phyloP scores from a whole-genome alignment of 2,888 invertebrate species.

The Dicyrtomina minuta region DNA sequence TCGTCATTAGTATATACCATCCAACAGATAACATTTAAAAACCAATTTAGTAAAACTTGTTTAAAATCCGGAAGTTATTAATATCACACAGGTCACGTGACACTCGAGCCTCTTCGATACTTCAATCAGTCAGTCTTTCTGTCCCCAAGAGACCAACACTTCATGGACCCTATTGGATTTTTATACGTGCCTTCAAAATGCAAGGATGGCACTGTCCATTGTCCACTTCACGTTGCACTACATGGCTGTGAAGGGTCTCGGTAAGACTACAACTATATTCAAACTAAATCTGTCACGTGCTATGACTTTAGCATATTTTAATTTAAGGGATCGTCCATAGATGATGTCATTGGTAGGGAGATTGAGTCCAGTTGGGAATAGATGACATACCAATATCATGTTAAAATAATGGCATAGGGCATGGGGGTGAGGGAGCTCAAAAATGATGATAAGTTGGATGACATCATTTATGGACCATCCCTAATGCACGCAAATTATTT shows the following conservation, averaged over 20 bases:
- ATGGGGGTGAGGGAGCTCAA: too few species aligned
- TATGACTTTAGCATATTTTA: too few species aligned
- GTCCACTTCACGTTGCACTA: slow-evolving; percentile 21
- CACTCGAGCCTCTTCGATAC: slow-evolving; percentile 12
- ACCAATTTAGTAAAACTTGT: not conserved
- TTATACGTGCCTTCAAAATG: slow-evolving; percentile 23
- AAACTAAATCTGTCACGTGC: not conserved
- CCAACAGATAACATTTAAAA: not conserved
- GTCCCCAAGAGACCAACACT: not conserved
- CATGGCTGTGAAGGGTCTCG: slow-evolving; percentile 25
- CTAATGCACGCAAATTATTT: too few species aligned
- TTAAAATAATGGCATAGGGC: too few species aligned
- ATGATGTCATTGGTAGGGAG: too few species aligned
- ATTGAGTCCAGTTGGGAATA: too few species aligned
- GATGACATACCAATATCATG: too few species aligned
- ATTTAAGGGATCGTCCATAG: too few species aligned
- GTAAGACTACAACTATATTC: not conserved
- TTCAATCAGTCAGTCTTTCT: slow-evolving; percentile 21
- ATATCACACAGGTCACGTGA: not conserved
- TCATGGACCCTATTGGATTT: slow-evolving; percentile 26
- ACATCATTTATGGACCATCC: too few species aligned
- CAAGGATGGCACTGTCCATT: not conserved
- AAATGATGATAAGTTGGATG: too few species aligned
- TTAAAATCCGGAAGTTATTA: slow-evolving; percentile 1
- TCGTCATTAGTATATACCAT: too few species aligned